Conservation (phyloP, 1,140 invertebrate species). For the Drosophila willistoni region DNA sequence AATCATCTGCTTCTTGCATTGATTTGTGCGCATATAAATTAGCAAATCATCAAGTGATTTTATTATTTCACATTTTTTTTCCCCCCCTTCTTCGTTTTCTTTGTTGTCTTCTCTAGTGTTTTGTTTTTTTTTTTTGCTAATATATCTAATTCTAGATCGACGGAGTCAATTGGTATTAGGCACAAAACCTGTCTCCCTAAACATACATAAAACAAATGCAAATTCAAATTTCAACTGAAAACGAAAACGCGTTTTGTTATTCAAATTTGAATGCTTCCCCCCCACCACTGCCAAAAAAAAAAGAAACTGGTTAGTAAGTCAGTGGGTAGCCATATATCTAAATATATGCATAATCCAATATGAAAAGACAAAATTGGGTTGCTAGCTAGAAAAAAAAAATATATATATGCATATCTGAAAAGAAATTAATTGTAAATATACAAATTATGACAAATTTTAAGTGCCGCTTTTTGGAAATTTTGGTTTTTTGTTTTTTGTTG, state of each 20-base stretch:
- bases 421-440: not conserved
- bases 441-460: conserved; percentile 43
- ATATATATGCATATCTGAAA: not conserved
- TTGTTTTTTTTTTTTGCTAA: conserved; percentile 46
- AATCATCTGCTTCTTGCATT: conserved; percentile 21
- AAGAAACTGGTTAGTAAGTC: conserved; percentile 79
- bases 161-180: conserved; percentile 29
- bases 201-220: conserved; percentile 71
- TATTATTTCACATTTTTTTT: conserved; percentile 21
- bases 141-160: conserved; percentile 71
- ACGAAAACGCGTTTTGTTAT: conserved; percentile 80
- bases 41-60: conserved; percentile 41
- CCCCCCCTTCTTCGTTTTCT: not conserved
- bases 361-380: not conserved
- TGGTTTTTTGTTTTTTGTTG: conserved; percentile 40
- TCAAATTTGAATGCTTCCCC: conserved; percentile 56
- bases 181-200: conserved; percentile 63
- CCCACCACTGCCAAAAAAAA: conserved; percentile 18
- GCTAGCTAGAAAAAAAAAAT: conserved; percentile 1
- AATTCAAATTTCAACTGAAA: conserved; percentile 65
- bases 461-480: conserved; percentile 16
- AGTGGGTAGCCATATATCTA: conserved; percentile 63
- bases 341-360: conserved; percentile 48
- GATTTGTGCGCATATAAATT: conserved; percentile 67
- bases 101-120: not conserved